Conservation (phyloP, 1,140 invertebrate species). For the Caenorhabditis remanei region DNA sequence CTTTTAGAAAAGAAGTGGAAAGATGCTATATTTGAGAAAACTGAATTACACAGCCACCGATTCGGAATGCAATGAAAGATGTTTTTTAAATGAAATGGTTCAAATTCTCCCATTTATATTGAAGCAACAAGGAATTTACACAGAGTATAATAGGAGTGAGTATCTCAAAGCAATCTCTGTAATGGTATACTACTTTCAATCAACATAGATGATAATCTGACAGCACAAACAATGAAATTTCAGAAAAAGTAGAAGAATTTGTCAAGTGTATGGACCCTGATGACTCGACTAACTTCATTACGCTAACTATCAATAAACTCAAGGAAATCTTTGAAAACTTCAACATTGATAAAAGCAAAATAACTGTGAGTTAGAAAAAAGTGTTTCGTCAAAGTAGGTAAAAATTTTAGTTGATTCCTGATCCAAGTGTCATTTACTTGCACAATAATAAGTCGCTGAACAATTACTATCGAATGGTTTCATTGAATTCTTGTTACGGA, state of each 20-base stretch:
- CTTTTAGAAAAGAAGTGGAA: background rate
- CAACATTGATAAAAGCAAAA: background rate
- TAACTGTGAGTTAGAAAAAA: background rate
- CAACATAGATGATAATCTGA: background rate
- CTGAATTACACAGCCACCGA: background rate
- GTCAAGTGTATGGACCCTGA: background rate
- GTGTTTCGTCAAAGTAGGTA: too few relatives aligned
- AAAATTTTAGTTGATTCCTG: too few relatives aligned
- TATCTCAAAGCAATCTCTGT: background rate
- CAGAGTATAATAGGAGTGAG: background rate
- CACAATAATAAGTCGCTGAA: too few relatives aligned
- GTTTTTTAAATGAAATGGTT: background rate
- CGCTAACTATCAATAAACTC: background rate
- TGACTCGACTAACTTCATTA: too few relatives aligned
- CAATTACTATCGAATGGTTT: too few relatives aligned
- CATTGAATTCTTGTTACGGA: too few relatives aligned
- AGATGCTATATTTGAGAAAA: background rate
- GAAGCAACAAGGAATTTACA: background rate
- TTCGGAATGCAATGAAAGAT: background rate
- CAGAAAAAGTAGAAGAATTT: background rate
- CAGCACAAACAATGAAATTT: background rate
- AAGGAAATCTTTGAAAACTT: background rate
- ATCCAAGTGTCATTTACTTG: too few relatives aligned
- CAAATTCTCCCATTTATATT: background rate
- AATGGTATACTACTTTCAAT: background rate